These are phyloP conservation scores for Phrynosoma blainvillii DNA, from an alignment of 2,113 vertebrate species.

Conservation along the genomic window DNA sequence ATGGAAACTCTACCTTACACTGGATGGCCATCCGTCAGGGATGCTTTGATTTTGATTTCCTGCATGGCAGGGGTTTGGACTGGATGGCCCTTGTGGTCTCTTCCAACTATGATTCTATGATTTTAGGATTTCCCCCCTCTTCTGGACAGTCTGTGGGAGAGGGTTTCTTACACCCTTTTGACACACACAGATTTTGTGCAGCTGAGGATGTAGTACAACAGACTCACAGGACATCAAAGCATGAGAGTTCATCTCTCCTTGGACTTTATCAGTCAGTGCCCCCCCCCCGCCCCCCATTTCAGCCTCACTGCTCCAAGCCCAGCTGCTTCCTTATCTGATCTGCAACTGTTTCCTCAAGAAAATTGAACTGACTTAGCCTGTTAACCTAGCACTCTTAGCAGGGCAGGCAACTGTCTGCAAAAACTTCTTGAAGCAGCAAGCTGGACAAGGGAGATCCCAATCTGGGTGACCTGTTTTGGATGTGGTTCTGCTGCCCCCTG, in stretches of 20 bases:
- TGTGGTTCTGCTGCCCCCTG: conserved; percentile 54
- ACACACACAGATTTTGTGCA: background rate
- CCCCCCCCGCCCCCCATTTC: background rate
- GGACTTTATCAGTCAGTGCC: background rate
- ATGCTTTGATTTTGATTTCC: no score
- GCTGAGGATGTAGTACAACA: background rate
- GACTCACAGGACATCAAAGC: background rate
- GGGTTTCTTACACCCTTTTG: background rate
- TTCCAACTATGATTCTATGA: no score
- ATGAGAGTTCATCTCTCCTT: background rate
- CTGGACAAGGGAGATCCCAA: background rate
- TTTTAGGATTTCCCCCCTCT: background rate
- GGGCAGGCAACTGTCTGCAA: background rate
- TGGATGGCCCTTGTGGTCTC: no score
- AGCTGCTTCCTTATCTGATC: conserved; percentile 31
- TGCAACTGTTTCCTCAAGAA: conserved; percentile 58
- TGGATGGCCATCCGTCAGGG: no score
- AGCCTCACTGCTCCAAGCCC: background rate
- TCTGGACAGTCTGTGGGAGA: background rate
- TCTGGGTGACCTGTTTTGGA: background rate
- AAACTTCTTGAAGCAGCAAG: conserved; percentile 15
- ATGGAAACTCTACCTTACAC: no score
- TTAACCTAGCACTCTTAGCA: conserved; percentile 58
- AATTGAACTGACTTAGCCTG: conserved; percentile 58
- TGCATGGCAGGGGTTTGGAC: no score